A percentile compares a stretch with the other conserved stretches of the same genome.
Conservation (phyloP, 2,797 vertebrate genomes). For the Leontopithecus rosalia region DNA sequence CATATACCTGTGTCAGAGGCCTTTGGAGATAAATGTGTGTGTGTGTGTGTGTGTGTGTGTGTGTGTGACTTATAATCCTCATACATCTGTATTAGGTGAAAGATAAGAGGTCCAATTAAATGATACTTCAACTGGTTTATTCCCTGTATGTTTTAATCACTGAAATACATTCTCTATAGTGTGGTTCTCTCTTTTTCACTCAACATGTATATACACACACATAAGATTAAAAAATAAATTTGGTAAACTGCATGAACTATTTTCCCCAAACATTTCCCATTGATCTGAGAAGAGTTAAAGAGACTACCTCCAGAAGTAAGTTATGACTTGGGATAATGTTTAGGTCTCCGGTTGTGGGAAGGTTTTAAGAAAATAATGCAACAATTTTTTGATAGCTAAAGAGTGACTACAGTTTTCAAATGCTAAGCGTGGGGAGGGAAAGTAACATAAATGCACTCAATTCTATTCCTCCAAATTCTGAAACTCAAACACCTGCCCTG, state of each 20-base stretch:
- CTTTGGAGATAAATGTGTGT: not conserved
- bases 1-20: not conserved
- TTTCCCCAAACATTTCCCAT: not conserved
- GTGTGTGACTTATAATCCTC: not conserved
- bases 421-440: not conserved
- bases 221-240: not conserved
- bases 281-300: not conserved
- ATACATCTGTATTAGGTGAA: not conserved
- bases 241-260: not conserved
- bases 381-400: not conserved
- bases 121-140: not conserved
- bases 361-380: not conserved
- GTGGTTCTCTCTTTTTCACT: not conserved
- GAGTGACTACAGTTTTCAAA: not conserved
- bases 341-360: not conserved
- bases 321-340: not conserved
- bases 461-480: not conserved
- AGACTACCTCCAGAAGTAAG: not conserved
- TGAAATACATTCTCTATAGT: not conserved
- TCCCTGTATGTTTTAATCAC: not conserved
- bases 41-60: no score
- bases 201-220: not conserved
- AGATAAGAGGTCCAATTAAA: not conserved
- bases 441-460: not conserved
- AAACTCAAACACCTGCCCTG: slow-evolving; percentile 17